Evolutionary conservation across 2,113 vertebrate species (phyloP).

Genomic region (Gadus chalcogrammus): DNA sequence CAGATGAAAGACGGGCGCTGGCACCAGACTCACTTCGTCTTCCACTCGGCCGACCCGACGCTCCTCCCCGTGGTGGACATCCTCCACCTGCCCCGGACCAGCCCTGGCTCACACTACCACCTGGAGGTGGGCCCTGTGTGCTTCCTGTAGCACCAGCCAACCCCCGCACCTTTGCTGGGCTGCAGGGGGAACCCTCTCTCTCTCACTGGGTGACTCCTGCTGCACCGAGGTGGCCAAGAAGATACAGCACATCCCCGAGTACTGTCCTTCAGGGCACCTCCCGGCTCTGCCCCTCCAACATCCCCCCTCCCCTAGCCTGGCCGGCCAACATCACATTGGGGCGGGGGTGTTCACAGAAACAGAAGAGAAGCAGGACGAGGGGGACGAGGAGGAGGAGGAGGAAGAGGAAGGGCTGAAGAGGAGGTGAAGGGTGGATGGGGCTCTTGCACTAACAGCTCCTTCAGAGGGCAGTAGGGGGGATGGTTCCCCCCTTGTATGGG

Average conservation of each 20-base stretch:
- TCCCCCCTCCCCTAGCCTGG: no score
- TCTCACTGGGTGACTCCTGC: conserved; percentile 21
- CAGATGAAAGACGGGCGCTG: conserved; percentile 91
- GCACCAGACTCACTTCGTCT: conserved; percentile 88
- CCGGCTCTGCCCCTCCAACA: not conserved
- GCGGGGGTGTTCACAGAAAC: not conserved
- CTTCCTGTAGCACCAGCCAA: conserved; percentile 80
- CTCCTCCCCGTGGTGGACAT: conserved; percentile 86
- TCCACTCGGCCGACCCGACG: conserved; percentile 85
- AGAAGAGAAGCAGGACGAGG: not conserved
- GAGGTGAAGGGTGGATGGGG: not conserved
- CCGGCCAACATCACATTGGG: no score
- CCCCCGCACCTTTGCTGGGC: not conserved
- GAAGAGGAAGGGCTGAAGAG: not conserved
- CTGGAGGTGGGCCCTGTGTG: conserved; percentile 95
- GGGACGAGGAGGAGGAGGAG: not conserved
- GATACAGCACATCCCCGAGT: not conserved
- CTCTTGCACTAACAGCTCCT: not conserved
- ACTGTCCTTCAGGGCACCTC: not conserved
- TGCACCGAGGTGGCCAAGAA: no score
- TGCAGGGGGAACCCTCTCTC: conserved; percentile 11
- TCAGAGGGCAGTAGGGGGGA: conserved; percentile 8
- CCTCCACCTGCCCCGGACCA: conserved; percentile 82
- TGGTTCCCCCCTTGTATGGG: conserved; percentile 15
- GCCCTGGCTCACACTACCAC: conserved; percentile 83